Conservation (phyloP, 2,797 vertebrate genomes). For the Tiaroga cobitis region DNA sequence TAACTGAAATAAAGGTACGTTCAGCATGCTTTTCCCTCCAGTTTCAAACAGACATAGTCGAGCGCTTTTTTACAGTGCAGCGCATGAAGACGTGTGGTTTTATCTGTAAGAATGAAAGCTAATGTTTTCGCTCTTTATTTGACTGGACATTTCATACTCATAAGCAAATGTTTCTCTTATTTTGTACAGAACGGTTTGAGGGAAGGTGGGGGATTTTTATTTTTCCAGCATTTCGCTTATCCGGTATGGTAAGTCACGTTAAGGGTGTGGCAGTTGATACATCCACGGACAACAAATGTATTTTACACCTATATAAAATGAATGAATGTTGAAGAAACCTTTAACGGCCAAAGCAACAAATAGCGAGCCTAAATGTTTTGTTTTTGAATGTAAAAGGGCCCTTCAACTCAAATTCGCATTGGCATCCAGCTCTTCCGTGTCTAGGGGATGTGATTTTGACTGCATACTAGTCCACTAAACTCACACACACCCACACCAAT, state of each 20-base stretch:
- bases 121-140: constrained; percentile 71
- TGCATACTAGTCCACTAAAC: constrained; percentile 64
- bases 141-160: constrained; percentile 61
- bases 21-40: constrained; percentile 76
- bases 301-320: constrained; percentile 49
- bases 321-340: neutral
- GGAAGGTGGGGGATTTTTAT: constrained; percentile 57
- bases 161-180: constrained; percentile 55
- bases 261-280: constrained; percentile 73
- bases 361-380: neutral
- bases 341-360: neutral
- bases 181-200: constrained; percentile 62
- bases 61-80: constrained; percentile 31
- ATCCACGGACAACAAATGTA: constrained; percentile 61
- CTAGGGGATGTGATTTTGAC: constrained; percentile 44
- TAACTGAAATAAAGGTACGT: constrained; percentile 78
- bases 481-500: constrained; percentile 64
- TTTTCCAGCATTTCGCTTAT: constrained; percentile 42
- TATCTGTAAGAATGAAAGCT: constrained; percentile 65
- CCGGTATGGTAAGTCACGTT: constrained; percentile 62
- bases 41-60: constrained; percentile 55
- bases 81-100: constrained; percentile 57
- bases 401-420: constrained; percentile 20
- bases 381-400: constrained; percentile 13
- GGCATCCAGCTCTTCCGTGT: neutral